Evolutionary conservation across 2,797 vertebrate genomes (phyloP), one percentile per base, ranked within the genome.

Genomic region (Pelobates cultripes): DNA sequence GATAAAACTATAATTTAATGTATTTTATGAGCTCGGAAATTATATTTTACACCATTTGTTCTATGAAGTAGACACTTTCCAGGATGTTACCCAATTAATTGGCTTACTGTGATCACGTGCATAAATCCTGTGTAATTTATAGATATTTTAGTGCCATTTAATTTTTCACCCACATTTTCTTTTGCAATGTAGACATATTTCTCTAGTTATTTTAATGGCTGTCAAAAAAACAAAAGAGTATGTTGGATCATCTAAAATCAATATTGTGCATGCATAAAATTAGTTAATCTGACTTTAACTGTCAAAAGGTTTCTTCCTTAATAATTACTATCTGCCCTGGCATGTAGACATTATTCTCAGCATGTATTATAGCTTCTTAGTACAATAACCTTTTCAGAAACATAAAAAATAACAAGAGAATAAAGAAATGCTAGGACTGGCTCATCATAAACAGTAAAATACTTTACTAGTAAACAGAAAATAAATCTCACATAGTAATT

Each of bases 191-290:
- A 43, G 42, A 68, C 41, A 4, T 68, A 43, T 68, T 68, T 43
- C 40, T 40, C 43, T 14, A 68, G 43, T 43, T 42, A 68, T 43
- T 40, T 42, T 68, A 68, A 68, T 68, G 66, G 66, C 66, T 68
- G 28, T 4, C 66, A 40, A 43, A 13, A 10, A 68, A 68, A 42
- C 17, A 43, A 68, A 68, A 68, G 66, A 68, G 17, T 42, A 68
- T 28, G 40, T 68, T 68, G 41, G 66, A 42, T 68, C 42, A 68
- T 68, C 8, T 42, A 4, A 68, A 68, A 68, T 68, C 66, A 43
- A 68, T 68, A 68, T 42, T 42, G 28, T 42, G 41, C 41, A 68
- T 68, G 66, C 66, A 68, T 68, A 68, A 68, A 68, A 68, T 42
- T 68, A 42, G 12, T 7, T 68, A 40, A 17, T 28, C 7, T 66